Evolutionary conservation across 2,888 invertebrate genomes (phyloP).

Genomic region (Apotomis turbidana): DNA sequence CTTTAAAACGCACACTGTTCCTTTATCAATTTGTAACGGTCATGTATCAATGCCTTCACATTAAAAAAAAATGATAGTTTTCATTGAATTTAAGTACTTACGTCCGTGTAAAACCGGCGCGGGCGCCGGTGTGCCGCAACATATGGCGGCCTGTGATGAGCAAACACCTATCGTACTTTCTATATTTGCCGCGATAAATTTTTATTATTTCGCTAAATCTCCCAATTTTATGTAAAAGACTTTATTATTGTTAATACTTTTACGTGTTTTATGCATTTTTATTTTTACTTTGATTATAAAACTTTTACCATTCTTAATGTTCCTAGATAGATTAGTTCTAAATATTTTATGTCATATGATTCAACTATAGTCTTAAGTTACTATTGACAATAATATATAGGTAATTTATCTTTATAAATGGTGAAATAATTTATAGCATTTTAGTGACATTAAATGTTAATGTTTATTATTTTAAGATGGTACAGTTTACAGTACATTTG

Average conservation of each 20-base stretch:
- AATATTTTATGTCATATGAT: constrained; percentile 3
- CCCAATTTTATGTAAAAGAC: constrained; percentile 14
- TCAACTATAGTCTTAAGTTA: constrained; percentile 20
- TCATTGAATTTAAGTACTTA: constrained; percentile 26
- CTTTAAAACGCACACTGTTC: neutral
- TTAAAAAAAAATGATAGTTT: neutral
- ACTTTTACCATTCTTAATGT: constrained; percentile 38
- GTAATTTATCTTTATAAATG: constrained; percentile 8
- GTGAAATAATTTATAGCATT: constrained; percentile 16
- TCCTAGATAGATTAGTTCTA: constrained; percentile 34
- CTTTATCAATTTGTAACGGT: neutral
- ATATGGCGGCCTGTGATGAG: constrained; percentile 2
- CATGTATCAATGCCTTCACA: neutral
- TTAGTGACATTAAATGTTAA: neutral
- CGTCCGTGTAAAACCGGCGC: constrained; percentile 9
- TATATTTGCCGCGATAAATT: neutral
- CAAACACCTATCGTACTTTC: constrained; percentile 3
- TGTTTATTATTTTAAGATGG: constrained; percentile 13
- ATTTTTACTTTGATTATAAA: constrained; percentile 12
- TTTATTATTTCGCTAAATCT: neutral
- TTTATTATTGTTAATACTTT: constrained; percentile 12
- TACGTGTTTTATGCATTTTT: constrained; percentile 30
- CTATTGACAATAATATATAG: constrained; percentile 33
- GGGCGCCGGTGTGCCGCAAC: constrained; percentile 19
- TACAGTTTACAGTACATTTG: constrained; percentile 11